These are phyloP conservation scores for Ephestia elutella DNA, from an alignment of 1,140 invertebrate species.

Conservation along the genomic window DNA sequence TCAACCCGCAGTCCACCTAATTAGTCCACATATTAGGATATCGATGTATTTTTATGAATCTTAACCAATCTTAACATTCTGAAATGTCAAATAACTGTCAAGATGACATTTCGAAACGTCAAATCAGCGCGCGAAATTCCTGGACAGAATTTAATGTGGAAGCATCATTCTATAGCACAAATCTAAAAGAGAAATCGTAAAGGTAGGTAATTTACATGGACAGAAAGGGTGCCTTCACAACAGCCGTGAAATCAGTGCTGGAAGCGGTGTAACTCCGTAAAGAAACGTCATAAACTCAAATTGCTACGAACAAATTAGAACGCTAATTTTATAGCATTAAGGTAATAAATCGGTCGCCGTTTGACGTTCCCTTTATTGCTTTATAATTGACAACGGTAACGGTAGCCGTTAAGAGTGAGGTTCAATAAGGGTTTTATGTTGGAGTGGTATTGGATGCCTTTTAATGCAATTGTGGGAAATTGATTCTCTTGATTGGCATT, in stretches of 20 bases:
- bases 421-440: slow-evolving; percentile 2
- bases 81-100: no score
- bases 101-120: no score
- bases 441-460: not conserved
- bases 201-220: slow-evolving; percentile 57
- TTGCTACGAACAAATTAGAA: slow-evolving; percentile 62
- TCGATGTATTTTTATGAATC: no score
- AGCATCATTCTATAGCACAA: not conserved
- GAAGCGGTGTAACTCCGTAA: slow-evolving; percentile 28
- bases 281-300: slow-evolving; percentile 50
- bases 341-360: slow-evolving; percentile 49
- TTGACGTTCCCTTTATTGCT: slow-evolving; percentile 52
- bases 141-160: no score
- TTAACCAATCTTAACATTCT: no score
- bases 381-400: slow-evolving; percentile 49
- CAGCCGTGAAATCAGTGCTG: slow-evolving; percentile 55
- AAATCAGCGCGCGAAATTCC: no score
- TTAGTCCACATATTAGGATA: no score
- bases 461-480: slow-evolving; percentile 26
- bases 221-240: slow-evolving; percentile 36
- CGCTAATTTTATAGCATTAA: slow-evolving; percentile 65
- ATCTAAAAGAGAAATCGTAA: slow-evolving; percentile 37
- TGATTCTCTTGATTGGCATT: slow-evolving; percentile 14
- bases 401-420: slow-evolving; percentile 44
- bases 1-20: no score